Evolutionary conservation across 2,888 invertebrate genomes (phyloP).

Genomic region (Drosophila niveifrons): DNA sequence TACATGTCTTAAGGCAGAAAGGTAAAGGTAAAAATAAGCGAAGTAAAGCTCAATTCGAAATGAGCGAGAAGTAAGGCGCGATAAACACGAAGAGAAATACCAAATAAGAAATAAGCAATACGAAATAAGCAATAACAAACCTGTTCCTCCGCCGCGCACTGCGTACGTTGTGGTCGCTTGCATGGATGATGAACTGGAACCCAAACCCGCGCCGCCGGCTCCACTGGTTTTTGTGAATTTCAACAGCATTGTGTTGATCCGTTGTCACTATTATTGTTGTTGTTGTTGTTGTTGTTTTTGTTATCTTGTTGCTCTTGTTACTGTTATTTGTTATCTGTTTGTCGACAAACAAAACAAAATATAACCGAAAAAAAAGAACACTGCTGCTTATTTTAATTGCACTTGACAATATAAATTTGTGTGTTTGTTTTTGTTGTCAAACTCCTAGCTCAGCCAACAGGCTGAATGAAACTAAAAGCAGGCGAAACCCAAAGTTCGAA

Average conservation of each 20-base stretch:
- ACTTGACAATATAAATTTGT: conserved; percentile 8
- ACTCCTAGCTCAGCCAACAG: conserved; percentile 30
- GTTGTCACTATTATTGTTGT: conserved; percentile 32
- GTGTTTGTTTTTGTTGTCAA: conserved; percentile 14
- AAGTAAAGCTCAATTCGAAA: conserved; percentile 21
- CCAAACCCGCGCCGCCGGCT: conserved; percentile 68
- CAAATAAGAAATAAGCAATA: conserved; percentile 11
- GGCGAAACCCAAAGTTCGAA: conserved; percentile 48
- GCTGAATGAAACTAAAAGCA: conserved; percentile 44
- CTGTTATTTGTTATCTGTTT: conserved; percentile 23
- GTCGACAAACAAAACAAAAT: conserved; percentile 15
- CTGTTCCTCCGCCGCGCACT: conserved; percentile 79
- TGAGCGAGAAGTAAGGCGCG: conserved; percentile 4
- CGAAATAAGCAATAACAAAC: conserved; percentile 66
- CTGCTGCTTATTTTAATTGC: conserved; percentile 11
- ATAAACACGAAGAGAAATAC: conserved; percentile 8
- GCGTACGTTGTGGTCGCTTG: conserved; percentile 71
- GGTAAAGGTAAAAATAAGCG: conserved; percentile 20
- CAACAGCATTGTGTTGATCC: conserved; percentile 74
- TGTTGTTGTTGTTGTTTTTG: conserved; percentile 7
- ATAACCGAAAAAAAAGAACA: conserved; percentile 3
- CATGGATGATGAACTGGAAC: conserved; percentile 71
- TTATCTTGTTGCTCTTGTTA: conserved; percentile 5
- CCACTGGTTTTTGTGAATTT: conserved; percentile 81
- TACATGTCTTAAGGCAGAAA: not conserved